Evolutionary conservation across 1,140 invertebrate genomes (phyloP).

Genomic region (Anthonomus grandis): DNA sequence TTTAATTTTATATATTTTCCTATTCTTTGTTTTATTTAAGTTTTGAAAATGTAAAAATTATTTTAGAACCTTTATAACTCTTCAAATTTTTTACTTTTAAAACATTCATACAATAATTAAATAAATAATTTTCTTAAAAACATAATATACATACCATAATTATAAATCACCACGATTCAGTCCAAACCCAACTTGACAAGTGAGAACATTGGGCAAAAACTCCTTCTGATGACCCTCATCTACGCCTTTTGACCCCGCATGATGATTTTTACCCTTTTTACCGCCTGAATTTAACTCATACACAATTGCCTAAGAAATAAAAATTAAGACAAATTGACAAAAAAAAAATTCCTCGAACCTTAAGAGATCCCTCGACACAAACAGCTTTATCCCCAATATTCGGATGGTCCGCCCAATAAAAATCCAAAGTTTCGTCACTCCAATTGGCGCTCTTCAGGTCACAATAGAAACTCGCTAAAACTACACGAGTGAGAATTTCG

Average conservation of each 20-base stretch:
- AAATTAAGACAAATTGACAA: not conserved
- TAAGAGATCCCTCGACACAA: conserved; percentile 34
- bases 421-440: conserved; percentile 41
- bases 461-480: conserved; percentile 39
- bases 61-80: too few relatives aligned
- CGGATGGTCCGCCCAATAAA: conserved; percentile 37
- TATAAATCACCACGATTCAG: too few relatives aligned
- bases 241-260: conserved; percentile 2
- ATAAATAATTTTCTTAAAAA: too few relatives aligned
- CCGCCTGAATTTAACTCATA: not conserved
- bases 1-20: too few relatives aligned
- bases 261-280: not conserved
- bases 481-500: too few relatives aligned
- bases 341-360: conserved; percentile 28
- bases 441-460: conserved; percentile 37
- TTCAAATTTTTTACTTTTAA: too few relatives aligned
- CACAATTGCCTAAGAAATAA: conserved; percentile 1
- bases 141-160: too few relatives aligned
- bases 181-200: conserved; percentile 25
- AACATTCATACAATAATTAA: too few relatives aligned
- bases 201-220: conserved; percentile 2
- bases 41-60: too few relatives aligned
- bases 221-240: not conserved
- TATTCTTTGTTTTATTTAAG: too few relatives aligned
- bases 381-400: conserved; percentile 24